Percentiles rank a stretch among this genome's conserved stretches.
These are phyloP conservation scores for Panthera tigris DNA, from an alignment of 2,113 vertebrate species.

Conservation along the genomic window DNA sequence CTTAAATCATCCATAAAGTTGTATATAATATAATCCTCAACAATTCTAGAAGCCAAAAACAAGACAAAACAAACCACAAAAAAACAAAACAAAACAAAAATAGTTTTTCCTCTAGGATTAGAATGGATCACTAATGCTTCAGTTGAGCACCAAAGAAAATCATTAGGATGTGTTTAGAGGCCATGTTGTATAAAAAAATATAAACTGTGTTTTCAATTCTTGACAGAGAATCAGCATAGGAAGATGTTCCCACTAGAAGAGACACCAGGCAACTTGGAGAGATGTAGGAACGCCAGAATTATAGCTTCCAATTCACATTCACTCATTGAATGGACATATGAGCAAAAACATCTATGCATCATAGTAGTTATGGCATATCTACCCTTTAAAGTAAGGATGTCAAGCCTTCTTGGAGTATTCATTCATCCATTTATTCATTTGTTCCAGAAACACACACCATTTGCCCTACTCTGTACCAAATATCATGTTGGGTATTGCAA, in stretches of 20 bases:
- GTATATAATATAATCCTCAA: conserved; percentile 9
- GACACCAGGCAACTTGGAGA: not conserved
- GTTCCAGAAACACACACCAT: not conserved
- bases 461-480: not conserved
- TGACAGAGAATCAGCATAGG: not conserved
- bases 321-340: not conserved
- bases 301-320: not conserved
- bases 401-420: not conserved
- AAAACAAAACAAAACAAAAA: not conserved
- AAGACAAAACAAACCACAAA: not conserved
- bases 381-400: not conserved
- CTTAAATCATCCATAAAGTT: not conserved
- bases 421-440: not conserved
- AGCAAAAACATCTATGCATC: not conserved
- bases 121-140: not conserved
- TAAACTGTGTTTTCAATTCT: not conserved
- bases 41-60: not conserved
- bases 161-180: not conserved
- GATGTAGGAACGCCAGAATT: not conserved
- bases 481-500: not conserved
- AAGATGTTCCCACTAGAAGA: not conserved
- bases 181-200: not conserved
- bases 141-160: not conserved
- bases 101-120: not conserved
- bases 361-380: not conserved